Conservation (phyloP, 1,140 invertebrate species). For the Zophobas atratus region DNA sequence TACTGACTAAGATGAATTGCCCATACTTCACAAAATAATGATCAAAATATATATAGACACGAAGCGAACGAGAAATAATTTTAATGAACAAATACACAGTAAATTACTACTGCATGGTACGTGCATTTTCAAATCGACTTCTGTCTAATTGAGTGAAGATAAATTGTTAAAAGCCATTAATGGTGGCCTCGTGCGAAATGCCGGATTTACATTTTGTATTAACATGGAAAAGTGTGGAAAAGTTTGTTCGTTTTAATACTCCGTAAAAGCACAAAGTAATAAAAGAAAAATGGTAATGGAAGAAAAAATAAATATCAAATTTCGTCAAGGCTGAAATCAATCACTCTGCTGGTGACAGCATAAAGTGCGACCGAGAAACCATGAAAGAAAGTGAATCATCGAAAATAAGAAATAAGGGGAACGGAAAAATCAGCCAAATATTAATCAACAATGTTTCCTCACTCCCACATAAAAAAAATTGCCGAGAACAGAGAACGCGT, state of each 20-base stretch:
- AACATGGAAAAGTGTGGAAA: neutral
- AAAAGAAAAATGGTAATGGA: neutral
- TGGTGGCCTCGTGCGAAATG: too few species aligned
- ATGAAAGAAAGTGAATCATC: slow-evolving; percentile 12
- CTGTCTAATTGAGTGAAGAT: too few species aligned
- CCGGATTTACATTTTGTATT: too few species aligned
- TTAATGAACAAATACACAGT: too few species aligned
- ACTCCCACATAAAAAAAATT: neutral
- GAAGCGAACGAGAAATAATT: too few species aligned
- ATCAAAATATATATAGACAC: slow-evolving; percentile 4
- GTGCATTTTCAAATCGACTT: too few species aligned
- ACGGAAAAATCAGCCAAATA: slow-evolving; percentile 15
- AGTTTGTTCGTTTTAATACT: neutral
- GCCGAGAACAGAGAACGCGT: too few species aligned
- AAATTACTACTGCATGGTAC: too few species aligned
- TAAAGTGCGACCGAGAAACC: neutral
- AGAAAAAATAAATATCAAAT: slow-evolving; percentile 7
- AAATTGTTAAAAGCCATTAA: too few species aligned
- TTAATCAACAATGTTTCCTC: slow-evolving; percentile 13
- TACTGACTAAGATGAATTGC: slow-evolving; percentile 23
- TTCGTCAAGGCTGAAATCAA: slow-evolving; percentile 2
- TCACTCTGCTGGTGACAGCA: slow-evolving; percentile 1
- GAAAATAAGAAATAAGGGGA: slow-evolving; percentile 1
- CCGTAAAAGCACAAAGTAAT: neutral
- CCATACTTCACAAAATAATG: slow-evolving; percentile 28